A percentile compares a stretch with the other conserved stretches of the same genome.
Conservation (phyloP, 2,113 vertebrate species). For the Chascanopsetta lugubris region DNA sequence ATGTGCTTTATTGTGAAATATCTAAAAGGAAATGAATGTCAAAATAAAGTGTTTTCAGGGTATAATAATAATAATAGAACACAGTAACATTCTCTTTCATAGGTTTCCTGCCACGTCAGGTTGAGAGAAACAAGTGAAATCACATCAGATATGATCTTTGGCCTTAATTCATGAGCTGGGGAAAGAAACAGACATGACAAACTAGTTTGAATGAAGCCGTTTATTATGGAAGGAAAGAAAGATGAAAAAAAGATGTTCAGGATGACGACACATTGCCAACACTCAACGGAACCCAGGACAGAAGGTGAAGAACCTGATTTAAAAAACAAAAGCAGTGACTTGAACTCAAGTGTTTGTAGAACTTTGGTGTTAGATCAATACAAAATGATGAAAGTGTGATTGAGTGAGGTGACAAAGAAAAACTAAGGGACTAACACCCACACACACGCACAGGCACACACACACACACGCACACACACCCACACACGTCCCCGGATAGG, state of each 20-base stretch:
- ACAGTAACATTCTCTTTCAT: constrained; percentile 39
- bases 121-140: constrained; percentile 20
- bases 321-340: constrained; percentile 29
- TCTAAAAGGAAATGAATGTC: constrained; percentile 59
- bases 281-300: constrained; percentile 47
- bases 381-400: constrained; percentile 48
- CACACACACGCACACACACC: not conserved
- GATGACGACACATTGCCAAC: constrained; percentile 48
- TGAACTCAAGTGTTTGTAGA: constrained; percentile 60
- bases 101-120: constrained; percentile 4
- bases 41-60: constrained; percentile 60
- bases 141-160: constrained; percentile 53
- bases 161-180: constrained; percentile 34
- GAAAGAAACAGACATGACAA: constrained; percentile 31
- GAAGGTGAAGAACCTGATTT: constrained; percentile 19
- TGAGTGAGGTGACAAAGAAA: constrained; percentile 51
- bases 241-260: constrained; percentile 37
- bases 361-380: constrained; percentile 71
- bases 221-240: constrained; percentile 67
- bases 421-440: constrained; percentile 5
- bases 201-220: constrained; percentile 62
- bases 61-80: constrained; percentile 42
- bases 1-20: constrained; percentile 81
- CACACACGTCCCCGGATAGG: constrained; percentile 18
- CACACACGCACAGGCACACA: not conserved